Base-by-base conservation (phyloP, 1,140 invertebrate species). In the Drosophila triauraria region DNA sequence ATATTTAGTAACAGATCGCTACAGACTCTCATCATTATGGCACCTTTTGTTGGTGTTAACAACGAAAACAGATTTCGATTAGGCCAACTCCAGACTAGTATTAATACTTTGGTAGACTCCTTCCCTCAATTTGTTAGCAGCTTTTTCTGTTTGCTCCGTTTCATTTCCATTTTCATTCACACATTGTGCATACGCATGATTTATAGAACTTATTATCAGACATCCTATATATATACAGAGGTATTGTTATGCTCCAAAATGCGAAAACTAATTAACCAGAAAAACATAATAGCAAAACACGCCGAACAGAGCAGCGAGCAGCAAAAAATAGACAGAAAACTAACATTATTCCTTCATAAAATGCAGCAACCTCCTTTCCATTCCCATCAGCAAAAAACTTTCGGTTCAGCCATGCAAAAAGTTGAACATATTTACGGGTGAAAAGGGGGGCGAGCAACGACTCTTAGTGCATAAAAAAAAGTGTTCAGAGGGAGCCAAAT, bases 181-280 rank as follows among this genome's bases (percentile, higher is more conserved):
- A 1, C 20, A 20, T 20, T 20, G 1, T 1, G 20, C 20, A 20
- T 20, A 20, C 20, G 20, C 20, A 20, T 20, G 20, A 20, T 20
- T 20, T 20, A 20, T 20, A 20, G 20, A 20, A 20, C 20, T 1
- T 20, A 20, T 20, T 20, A 20, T 20, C 20, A 20, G 20, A 20
- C 20, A 20, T 20, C 20, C 20, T 23, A 0, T 6, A 3, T 20
- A 20, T 20, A 20, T 20, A 20, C 20, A 20, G 1, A 20, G 51
- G 27, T 69, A 58, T 71, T 71, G 51, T 69, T 58, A 9, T 42
- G 53, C 53, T 59, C 32, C 27, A 27, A 59, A 72, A 59, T 50
- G 46, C 30, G 53, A 72, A 71, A 72, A 51, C 69, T 72, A 72
- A 72, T 72, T 72, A 72, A 27, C 35, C 65, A 71, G 69, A 70